phyloP scores from a whole-genome alignment of 2,888 invertebrate species.

The Timema podura region DNA sequence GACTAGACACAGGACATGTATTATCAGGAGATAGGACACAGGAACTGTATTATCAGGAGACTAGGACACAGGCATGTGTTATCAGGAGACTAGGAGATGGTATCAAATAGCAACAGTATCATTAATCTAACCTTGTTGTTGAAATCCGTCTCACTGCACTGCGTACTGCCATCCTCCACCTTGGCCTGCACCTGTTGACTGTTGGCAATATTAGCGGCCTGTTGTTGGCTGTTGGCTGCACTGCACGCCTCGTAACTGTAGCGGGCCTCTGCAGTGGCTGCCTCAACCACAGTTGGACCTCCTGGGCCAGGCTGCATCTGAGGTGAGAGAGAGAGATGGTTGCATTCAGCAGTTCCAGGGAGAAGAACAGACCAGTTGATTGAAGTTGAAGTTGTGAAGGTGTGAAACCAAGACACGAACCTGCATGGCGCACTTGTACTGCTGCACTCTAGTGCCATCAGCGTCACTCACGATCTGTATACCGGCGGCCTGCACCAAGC shows the following conservation, averaged over 20 bases:
- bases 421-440: slow-evolving; percentile 49
- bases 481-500: slow-evolving; percentile 41
- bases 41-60: too few species aligned
- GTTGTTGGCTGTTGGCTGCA: slow-evolving; percentile 17
- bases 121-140: slow-evolving; percentile 20
- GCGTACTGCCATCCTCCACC: slow-evolving; percentile 32
- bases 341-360: not conserved
- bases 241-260: slow-evolving; percentile 27
- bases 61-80: too few species aligned
- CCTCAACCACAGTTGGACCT: slow-evolving; percentile 44
- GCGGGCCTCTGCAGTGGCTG: slow-evolving; percentile 36
- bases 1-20: too few species aligned
- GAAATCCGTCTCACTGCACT: slow-evolving; percentile 32
- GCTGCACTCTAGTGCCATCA: slow-evolving; percentile 43
- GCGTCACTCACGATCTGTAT: slow-evolving; percentile 44
- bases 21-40: too few species aligned
- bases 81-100: too few species aligned
- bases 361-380: too few species aligned
- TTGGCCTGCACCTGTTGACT: slow-evolving; percentile 17
- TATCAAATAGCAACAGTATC: too few species aligned
- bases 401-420: slow-evolving; percentile 33
- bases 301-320: slow-evolving; percentile 27
- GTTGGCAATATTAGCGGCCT: slow-evolving; percentile 15
- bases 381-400: too few species aligned
- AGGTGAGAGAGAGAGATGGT: too few species aligned